Evolutionary conservation across 2,113 vertebrate species (phyloP).

Genomic region (Lycaon pictus): DNA sequence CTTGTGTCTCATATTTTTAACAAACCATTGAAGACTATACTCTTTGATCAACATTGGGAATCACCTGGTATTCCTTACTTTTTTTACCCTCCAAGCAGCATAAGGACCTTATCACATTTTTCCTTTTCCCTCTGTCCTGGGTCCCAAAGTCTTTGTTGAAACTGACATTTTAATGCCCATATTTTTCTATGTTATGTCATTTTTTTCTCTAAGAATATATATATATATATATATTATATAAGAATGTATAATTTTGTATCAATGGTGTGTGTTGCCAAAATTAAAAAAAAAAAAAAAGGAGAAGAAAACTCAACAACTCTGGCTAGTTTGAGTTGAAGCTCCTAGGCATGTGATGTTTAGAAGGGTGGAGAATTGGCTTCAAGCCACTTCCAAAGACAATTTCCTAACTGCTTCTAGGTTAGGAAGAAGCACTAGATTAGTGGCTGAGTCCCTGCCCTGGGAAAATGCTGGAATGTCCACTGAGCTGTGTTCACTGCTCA

Average conservation of each 20-base stretch:
- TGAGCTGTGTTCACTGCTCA: background rate
- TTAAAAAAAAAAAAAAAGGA: background rate
- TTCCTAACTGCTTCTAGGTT: background rate
- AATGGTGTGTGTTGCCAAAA: background rate
- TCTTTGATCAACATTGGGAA: background rate
- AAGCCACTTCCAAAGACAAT: background rate
- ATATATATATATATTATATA: background rate
- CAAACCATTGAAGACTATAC: background rate
- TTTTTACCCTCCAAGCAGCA: background rate
- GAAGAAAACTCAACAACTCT: background rate
- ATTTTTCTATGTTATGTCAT: background rate
- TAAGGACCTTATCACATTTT: background rate
- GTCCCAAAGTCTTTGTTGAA: too few relatives aligned
- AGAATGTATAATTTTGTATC: background rate
- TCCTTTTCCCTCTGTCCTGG: background rate
- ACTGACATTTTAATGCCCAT: background rate
- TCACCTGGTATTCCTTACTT: background rate
- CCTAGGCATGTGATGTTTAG: rapidly evolving
- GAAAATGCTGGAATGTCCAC: too few relatives aligned
- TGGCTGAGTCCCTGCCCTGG: too few relatives aligned
- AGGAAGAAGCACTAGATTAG: too few relatives aligned
- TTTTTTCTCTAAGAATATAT: background rate
- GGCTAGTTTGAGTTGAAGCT: background rate
- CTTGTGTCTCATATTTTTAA: background rate
- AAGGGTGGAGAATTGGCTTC: background rate